Evolutionary conservation across 2,113 vertebrate species (phyloP), one percentile per base, ranked within the genome.

Genomic region (Pyrgilauda ruficollis): DNA sequence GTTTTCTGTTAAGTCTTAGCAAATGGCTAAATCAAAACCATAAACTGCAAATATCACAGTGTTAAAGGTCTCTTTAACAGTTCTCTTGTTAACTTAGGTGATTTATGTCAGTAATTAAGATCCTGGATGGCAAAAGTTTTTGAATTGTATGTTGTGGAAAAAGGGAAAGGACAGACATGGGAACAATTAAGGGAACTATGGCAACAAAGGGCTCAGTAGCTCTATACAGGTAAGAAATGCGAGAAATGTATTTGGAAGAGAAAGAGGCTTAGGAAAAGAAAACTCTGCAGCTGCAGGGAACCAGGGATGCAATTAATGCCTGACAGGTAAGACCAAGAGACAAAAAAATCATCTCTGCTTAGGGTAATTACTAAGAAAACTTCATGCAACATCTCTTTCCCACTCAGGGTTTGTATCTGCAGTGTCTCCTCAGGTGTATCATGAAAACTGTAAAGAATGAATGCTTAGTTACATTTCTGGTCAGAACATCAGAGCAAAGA

Each of bases 141-240:
- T 79, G 35, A 72, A 44, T 70, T 86, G 22, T 67, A 22, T 58
- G 5, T 30, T 75, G 73, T 59, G 37, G 44, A 72, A 85, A 83
- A 64, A 3, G 9, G 41, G 33, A 88, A 21, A 80, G 41, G 56
- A 64, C 27, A 64, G 49, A 49, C 28, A 21, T 24, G 12, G 76
- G 61, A 81, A 89, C 44, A 81, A 87, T 93, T 92, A 75, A 92
- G 37, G 83, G 84, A 84, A 83, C 88, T 88, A 90, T 94, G 44
- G 88, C 80, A 95, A 96, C 90, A 92, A 90, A 75, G 68, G 41
- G 70, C 67, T 84, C 69, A 62, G 58, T 56, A 75, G 58, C 22
- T 84, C 63, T 84, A 6, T 61, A 87, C 18, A 90, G 56, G 95
- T 93, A 92, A 90, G 72, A 94, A 93, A 88, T 41, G 37, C 6